Base-by-base conservation (phyloP, 2,797 vertebrate species). In the Tragopan temminckii region DNA sequence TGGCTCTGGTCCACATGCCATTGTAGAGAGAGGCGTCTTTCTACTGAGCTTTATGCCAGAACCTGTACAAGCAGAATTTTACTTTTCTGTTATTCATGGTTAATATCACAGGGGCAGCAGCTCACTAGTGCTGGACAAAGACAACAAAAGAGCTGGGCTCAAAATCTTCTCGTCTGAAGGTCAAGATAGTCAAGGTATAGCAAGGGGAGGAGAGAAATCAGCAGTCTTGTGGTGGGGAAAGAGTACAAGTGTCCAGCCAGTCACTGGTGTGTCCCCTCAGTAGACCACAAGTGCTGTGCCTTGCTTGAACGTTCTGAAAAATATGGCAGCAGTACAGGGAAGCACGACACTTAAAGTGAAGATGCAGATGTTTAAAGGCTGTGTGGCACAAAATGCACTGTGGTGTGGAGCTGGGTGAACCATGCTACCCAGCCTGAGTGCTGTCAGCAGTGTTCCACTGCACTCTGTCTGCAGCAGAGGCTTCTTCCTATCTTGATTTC, bases 391-490 rank as follows among this genome's bases (percentile, higher is more conserved):
- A 85, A 87, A 50, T 25, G 74, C n/a, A 40, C 15, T 4, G 33
- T 0, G 2, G 48, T 33, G 7, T 20, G 52, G 52, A 68, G 38
- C 43, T 55, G 66, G 50, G 68, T 35, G 61, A 78, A 35, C 61
- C 57, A 55, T 57, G 40, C 71, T 59, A 5, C 0, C 0, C 48
- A 20, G 5, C 0, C 53, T n/a, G 29, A 10, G 1, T 67, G 45
- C 6, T 4, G 35, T 77, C 2, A 83, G 55, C 66, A 85, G 45
- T 7, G 8, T 48, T 79, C 66, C 66, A n/a, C 74, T 95, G n/a
- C n/a, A n/a, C n/a, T n/a, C n/a, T n/a, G 61, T 81, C 95, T 94
- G 71, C 72, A 80, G 78, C 52, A 81, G 64, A 38, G 74, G 12
- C 52, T 61, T 66, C 68, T 89, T 82, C 48, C 80, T 92, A 55